Evolutionary conservation across 2,888 invertebrate species (phyloP), one percentile per base, ranked within the genome.

Genomic region (Chymomyza procnemis): DNA sequence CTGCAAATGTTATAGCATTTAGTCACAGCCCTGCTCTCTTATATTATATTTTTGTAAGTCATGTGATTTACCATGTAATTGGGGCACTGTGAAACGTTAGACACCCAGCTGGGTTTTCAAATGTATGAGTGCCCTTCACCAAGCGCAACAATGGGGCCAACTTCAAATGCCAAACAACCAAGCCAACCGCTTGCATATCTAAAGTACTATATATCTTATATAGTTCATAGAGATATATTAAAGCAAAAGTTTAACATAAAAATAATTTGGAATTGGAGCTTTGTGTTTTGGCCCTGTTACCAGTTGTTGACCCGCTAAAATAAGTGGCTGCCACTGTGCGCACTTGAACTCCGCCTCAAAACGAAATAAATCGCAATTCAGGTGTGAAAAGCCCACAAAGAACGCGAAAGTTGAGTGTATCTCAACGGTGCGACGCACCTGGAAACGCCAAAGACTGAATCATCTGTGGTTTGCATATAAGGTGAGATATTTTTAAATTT

Each of bases 161-260:
- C 52, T 64, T 3, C 26, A 71, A 61, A 66, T 65, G 67, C 56
- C 65, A 72, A 73, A 61, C n/a, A 69, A 61, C 16, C 47, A 14
- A 52, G 54, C 57, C 26, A 52, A 18, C 19, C 26, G 63, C 47
- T 64, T 71, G 71, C 61, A 64, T 59, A 26, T 60, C n/a, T 18
- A 19, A 47, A 52, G 59, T 71, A 52, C 66, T 30, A 41, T 41
- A 41, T 12, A 41, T 41, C 34, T 1, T 12, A 41, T 41, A 41
- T 41, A 12, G 34, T 41, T 12, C 12, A 41, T 41, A 0, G 9
- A n/a, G n/a, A 30, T 6, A 30, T 41, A 41, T 41, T 5, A 5
- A 12, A 41, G 12, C 34, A 41, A 41, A 4, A 41, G 34, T 41
- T 41, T 12, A 41, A 41, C 12, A 41, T 41, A 12, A 12, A 41